Conservation (phyloP, 2,888 invertebrate species). For the Antheraea assamensis region DNA sequence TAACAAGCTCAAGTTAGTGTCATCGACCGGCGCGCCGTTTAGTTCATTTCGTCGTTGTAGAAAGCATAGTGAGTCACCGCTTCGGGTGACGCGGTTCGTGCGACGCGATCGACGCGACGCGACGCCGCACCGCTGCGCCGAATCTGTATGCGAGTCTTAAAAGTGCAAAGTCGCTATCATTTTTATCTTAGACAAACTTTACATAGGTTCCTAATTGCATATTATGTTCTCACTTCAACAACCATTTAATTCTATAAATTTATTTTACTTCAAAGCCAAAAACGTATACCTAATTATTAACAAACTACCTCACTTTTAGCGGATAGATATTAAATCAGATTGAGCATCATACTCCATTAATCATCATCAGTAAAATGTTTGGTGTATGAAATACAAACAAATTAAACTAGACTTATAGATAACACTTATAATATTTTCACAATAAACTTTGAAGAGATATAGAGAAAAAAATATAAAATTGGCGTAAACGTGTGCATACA, state of each 20-base stretch:
- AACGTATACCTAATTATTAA: not conserved
- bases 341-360: not conserved
- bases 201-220: constrained; percentile 4
- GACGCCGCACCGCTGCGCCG: constrained; percentile 29
- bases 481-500: too few relatives aligned
- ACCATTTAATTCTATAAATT: not conserved
- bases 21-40: constrained; percentile 42
- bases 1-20: constrained; percentile 36
- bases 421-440: not conserved
- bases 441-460: not conserved
- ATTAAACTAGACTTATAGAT: too few relatives aligned
- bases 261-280: not conserved
- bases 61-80: constrained; percentile 55
- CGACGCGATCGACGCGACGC: not conserved
- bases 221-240: not conserved
- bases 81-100: constrained; percentile 19
- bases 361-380: not conserved
- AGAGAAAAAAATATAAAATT: too few relatives aligned
- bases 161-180: constrained; percentile 47
- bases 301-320: not conserved
- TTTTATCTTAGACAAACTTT: not conserved
- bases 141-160: constrained; percentile 36
- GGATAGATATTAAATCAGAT: not conserved
- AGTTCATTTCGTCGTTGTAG: constrained; percentile 40
- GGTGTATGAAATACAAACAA: not conserved